These are phyloP conservation scores for Podocnemis expansa DNA, from an alignment of 2,113 vertebrate species.

Conservation along the genomic window DNA sequence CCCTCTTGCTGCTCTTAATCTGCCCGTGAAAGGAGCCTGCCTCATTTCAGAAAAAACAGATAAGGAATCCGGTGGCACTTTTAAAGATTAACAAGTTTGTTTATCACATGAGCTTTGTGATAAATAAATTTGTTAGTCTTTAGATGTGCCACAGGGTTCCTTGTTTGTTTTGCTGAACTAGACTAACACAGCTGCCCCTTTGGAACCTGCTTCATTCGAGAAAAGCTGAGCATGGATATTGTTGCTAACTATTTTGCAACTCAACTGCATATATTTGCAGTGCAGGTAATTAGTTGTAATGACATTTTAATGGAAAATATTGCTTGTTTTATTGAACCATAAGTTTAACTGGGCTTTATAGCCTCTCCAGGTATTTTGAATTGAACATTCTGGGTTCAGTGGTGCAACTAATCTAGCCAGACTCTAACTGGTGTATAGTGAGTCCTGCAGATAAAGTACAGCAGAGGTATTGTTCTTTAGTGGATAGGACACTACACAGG, in stretches of 20 bases:
- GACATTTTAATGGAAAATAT: not conserved
- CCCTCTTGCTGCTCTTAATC: not conserved
- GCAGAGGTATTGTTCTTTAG: not conserved
- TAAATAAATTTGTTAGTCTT: no score
- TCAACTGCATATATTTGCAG: not conserved
- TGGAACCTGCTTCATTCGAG: not conserved
- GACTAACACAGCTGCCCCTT: no score
- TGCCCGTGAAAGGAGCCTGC: not conserved
- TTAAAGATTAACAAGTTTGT: no score
- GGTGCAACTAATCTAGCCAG: not conserved
- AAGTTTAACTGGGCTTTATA: not conserved
- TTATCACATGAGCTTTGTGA: no score
- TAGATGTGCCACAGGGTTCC: no score
- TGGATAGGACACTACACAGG: not conserved
- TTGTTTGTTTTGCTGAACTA: no score
- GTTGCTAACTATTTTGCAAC: not conserved
- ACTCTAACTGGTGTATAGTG: not conserved
- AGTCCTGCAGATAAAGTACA: not conserved
- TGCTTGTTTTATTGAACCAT: not conserved
- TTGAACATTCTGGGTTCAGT: not conserved
- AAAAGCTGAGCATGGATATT: not conserved
- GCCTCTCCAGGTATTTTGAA: not conserved
- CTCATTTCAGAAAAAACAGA: not conserved
- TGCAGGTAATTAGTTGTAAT: not conserved
- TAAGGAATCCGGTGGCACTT: no score